Base-by-base conservation (phyloP, 2,888 invertebrate genomes). In the Dolichomitus sp. region DNA sequence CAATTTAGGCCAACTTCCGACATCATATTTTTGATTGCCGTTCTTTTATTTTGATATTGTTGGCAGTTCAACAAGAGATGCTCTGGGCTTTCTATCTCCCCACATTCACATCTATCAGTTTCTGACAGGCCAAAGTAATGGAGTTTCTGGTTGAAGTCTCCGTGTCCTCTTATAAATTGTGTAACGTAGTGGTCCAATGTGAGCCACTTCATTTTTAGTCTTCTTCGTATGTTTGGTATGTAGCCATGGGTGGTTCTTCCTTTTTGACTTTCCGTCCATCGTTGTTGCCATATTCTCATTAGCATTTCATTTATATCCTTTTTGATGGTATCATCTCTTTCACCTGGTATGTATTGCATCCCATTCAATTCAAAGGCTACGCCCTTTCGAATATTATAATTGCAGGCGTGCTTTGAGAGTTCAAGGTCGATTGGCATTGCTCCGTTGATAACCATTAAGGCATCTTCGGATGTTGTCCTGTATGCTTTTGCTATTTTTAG, bases 401-500 rank as follows among this genome's bases (percentile, higher is more conserved):
- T n/a, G 4, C 4, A 23, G 2, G n/a, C 12, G 1, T 7, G n/a
- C 7, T 33, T 33, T 6, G n/a, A 0, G 2, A 33, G 9, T n/a
- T n/a, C 27, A n/a, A 59, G 33, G n/a, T 59, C 59, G 14, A 59
- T 59, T 19, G 59, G 59, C 9, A 59, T 33, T 17, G 33, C 5
- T 3, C 33, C 59, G 1, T 30, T 4, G 33, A 33, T 12, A 0
- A 59, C 59, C n/a, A 7, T 6, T 7, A 59, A 33, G 12, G 59
- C 59, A 33, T 59, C 59, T 7, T 4, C 19, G 1, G 59, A 59
- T 33, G 59, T 59, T 7, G 59, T 59, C 2, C 59, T 17, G 27
- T 59, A 80, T 5, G 84, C 82, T 4, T 66, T 27, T 0, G 81
- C 72, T 0, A 77, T 59, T 0, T 2, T 69, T 0, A 52, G 17